phyloP scores from a whole-genome alignment of 2,113 vertebrate species.

The Triplophysa dalaica region DNA sequence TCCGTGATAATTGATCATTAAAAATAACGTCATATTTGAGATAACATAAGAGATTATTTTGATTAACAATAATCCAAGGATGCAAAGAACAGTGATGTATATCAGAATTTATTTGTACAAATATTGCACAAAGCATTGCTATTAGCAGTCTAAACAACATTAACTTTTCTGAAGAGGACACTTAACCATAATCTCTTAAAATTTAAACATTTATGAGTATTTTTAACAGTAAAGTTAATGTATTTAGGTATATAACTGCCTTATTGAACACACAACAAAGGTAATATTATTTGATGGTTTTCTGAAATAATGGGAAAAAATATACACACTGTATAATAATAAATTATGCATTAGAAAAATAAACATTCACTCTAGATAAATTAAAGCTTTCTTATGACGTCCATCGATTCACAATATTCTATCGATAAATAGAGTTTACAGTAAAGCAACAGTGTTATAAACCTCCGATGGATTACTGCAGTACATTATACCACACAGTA shows the following conservation, averaged over 20 bases:
- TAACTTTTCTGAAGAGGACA: slow-evolving; percentile 26
- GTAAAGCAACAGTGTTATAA: not conserved
- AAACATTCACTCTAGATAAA: slow-evolving; percentile 33
- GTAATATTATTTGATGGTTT: slow-evolving; percentile 17
- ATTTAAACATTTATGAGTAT: not conserved
- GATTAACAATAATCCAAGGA: too few species aligned
- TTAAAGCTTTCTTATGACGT: not conserved
- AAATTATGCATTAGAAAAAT: slow-evolving; percentile 47
- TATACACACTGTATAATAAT: slow-evolving; percentile 21
- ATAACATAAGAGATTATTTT: too few species aligned
- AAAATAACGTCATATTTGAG: too few species aligned
- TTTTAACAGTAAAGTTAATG: slow-evolving; percentile 30
- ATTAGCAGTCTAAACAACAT: slow-evolving; percentile 16
- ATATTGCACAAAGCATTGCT: slow-evolving; percentile 32
- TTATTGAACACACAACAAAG: slow-evolving; percentile 12
- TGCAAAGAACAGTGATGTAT: not conserved
- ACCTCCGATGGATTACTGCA: not conserved
- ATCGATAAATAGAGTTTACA: not conserved
- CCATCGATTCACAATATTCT: not conserved
- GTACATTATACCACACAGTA: slow-evolving; percentile 3
- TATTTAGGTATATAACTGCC: slow-evolving; percentile 25
- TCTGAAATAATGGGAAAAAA: slow-evolving; percentile 1
- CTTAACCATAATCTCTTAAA: slow-evolving; percentile 14
- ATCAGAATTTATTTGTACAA: slow-evolving; percentile 26
- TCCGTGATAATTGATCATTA: too few species aligned